A percentile compares a stretch with the other conserved stretches of the same genome.
These are phyloP conservation scores for Eufriesea mexicana DNA, from an alignment of 1,140 invertebrate species.

Conservation along the genomic window DNA sequence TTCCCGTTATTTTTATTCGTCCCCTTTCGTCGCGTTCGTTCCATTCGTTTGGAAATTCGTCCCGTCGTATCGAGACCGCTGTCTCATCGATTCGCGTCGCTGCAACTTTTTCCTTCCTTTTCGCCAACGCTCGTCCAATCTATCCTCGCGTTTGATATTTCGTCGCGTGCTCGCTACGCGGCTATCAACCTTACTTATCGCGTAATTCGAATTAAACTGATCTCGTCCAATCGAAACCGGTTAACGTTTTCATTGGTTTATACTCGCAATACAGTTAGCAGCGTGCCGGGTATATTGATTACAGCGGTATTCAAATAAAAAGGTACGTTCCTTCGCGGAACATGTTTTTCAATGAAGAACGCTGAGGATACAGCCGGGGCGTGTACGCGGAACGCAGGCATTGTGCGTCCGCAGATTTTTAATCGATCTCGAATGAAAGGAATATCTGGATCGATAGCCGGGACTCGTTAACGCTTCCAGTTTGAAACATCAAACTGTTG, in stretches of 20 bases:
- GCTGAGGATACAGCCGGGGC: neutral
- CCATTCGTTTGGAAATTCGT: constrained; percentile 47
- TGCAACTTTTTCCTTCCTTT: constrained; percentile 31
- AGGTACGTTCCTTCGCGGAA: neutral
- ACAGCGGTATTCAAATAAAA: constrained; percentile 20
- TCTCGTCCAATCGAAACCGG: constrained; percentile 37
- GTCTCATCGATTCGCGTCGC: constrained; percentile 55
- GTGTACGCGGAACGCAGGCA: neutral
- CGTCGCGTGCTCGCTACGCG: neutral
- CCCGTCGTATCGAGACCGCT: neutral
- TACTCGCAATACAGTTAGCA: constrained; percentile 34
- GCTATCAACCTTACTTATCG: constrained; percentile 36
- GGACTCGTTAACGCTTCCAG: neutral
- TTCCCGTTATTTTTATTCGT: constrained; percentile 35
- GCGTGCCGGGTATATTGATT: constrained; percentile 30
- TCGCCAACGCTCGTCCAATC: neutral
- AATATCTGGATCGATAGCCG: neutral
- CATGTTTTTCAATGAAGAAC: neutral
- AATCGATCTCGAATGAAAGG: neutral
- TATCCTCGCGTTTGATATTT: neutral
- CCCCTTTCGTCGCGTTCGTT: neutral
- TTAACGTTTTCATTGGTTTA: constrained; percentile 40
- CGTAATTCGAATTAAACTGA: constrained; percentile 32
- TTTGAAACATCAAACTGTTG: neutral
- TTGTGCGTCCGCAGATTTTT: neutral